These are phyloP conservation scores for Aleiodes testaceus DNA, from an alignment of 2,888 invertebrate genomes.

Conservation along the genomic window DNA sequence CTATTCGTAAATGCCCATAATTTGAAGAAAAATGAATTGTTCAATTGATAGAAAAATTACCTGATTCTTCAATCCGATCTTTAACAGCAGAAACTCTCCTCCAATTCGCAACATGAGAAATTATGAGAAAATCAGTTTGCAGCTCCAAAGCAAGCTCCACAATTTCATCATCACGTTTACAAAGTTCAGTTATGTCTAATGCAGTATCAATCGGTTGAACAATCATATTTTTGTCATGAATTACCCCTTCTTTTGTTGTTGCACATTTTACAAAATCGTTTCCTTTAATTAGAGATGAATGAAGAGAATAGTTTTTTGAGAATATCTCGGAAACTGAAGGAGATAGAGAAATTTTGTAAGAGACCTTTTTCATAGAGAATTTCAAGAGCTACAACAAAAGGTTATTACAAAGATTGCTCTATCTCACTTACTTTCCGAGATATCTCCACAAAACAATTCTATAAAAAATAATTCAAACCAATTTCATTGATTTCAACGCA, in stretches of 20 bases:
- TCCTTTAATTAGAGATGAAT: conserved; percentile 41
- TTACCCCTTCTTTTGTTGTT: conserved; percentile 75
- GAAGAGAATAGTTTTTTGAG: too few relatives aligned
- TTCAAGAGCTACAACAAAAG: too few relatives aligned
- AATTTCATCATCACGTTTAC: conserved; percentile 73
- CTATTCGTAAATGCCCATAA: conserved; percentile 38
- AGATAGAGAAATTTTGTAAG: too few relatives aligned
- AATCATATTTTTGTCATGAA: conserved; percentile 74
- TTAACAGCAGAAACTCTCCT: conserved; percentile 53
- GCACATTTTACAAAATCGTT: conserved; percentile 73
- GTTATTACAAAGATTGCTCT: too few relatives aligned
- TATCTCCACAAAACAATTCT: not conserved
- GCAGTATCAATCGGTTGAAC: conserved; percentile 76
- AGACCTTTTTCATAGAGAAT: too few relatives aligned
- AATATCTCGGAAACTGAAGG: too few relatives aligned
- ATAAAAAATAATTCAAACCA: conserved; percentile 46
- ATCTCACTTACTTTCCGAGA: too few relatives aligned
- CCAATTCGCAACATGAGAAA: conserved; percentile 56
- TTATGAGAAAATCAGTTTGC: conserved; percentile 64
- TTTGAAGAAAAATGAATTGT: not conserved
- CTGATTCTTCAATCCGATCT: conserved; percentile 53
- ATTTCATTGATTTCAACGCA: conserved; percentile 49
- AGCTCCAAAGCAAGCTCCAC: conserved; percentile 65
- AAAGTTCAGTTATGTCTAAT: conserved; percentile 70
- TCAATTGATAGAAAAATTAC: conserved; percentile 44